phyloP scores from a whole-genome alignment of 2,888 invertebrate genomes.

The Artemia sinica region DNA sequence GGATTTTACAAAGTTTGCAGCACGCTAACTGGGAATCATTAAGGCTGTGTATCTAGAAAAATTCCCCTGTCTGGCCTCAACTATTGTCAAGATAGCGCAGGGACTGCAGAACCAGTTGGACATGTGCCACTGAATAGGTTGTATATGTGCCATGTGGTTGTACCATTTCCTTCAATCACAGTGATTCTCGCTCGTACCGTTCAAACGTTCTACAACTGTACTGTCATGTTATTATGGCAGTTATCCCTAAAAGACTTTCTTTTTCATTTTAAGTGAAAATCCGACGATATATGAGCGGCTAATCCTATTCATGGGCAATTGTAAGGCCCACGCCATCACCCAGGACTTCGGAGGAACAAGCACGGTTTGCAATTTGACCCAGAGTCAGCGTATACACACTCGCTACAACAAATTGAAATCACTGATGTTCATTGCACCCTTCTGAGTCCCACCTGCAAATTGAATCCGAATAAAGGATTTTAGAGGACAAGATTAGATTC shows the following conservation, averaged over 20 bases:
- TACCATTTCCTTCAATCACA: background rate
- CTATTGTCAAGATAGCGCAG: background rate
- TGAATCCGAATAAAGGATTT: too few relatives aligned
- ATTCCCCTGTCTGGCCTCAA: background rate
- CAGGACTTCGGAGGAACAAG: background rate
- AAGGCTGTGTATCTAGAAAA: background rate
- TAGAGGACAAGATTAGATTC: too few relatives aligned
- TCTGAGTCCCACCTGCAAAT: too few relatives aligned
- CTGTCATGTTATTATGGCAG: background rate
- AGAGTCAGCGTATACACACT: background rate
- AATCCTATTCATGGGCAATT: background rate
- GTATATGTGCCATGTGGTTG: background rate
- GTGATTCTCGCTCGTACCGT: background rate
- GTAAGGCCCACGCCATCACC: background rate
- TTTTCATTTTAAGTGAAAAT: background rate
- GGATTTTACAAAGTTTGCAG: background rate
- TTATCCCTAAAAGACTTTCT: background rate
- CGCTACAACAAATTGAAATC: background rate
- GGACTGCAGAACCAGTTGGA: background rate
- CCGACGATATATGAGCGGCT: slow-evolving; percentile 1
- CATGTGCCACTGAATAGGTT: background rate
- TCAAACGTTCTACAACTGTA: background rate
- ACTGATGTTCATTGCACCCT: too few relatives aligned
- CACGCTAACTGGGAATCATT: background rate
- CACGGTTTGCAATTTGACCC: background rate